Conservation (phyloP, 2,113 vertebrate species). For the Thomomys bottae region DNA sequence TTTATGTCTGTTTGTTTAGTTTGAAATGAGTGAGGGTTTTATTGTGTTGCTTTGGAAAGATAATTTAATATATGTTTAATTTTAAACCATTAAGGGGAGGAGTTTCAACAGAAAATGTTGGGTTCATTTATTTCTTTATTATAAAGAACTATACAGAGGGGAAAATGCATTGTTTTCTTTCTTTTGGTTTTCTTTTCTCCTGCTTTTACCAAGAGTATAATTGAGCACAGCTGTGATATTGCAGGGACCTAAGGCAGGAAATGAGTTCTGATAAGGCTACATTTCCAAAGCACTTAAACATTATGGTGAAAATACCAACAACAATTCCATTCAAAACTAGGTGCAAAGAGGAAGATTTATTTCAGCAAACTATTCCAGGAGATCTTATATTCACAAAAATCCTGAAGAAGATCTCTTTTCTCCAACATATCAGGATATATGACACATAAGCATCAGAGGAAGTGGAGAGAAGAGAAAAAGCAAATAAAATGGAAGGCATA, state of each 20-base stretch:
- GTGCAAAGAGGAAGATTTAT: conserved; percentile 69
- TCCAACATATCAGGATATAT: conserved; percentile 46
- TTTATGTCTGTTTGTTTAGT: neutral
- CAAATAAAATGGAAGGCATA: conserved; percentile 37
- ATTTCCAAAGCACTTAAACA: conserved; percentile 83
- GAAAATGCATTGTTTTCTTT: conserved; percentile 52
- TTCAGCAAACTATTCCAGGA: conserved; percentile 69
- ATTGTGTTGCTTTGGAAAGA: neutral
- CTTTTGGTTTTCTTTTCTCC: neutral
- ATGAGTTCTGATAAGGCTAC: conserved; percentile 80
- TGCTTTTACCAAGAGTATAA: conserved; percentile 81
- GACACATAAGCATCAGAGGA: conserved; percentile 12
- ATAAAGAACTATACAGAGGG: conserved; percentile 46
- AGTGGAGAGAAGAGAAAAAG: neutral
- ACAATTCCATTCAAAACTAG: conserved; percentile 74
- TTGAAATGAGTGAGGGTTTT: neutral
- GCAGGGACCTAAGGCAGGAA: conserved; percentile 79
- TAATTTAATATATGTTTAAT: conserved; percentile 14
- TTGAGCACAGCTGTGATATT: conserved; percentile 85
- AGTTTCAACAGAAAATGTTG: neutral
- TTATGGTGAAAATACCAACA: conserved; percentile 70
- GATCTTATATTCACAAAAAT: conserved; percentile 71
- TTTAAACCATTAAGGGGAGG: neutral
- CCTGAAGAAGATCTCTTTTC: conserved; percentile 50
- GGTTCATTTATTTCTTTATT: conserved; percentile 56